Conservation (phyloP, 37 sponge, comb jelly and placozoan species). For the Spongia lamella region DNA sequence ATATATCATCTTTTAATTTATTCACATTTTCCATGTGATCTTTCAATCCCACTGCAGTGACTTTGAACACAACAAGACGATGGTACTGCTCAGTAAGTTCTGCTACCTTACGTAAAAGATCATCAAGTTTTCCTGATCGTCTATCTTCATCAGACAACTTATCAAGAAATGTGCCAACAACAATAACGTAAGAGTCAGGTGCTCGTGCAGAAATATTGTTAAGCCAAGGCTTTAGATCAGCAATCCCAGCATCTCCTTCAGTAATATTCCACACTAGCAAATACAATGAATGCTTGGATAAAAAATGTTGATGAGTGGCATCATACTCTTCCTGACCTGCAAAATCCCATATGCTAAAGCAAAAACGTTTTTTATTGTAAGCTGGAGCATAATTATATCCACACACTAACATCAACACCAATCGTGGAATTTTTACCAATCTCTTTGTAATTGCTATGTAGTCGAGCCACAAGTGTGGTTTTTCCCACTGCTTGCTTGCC, state of each 20-base stretch:
- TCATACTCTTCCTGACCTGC: slow-evolving; percentile 95
- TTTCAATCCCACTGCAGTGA: slow-evolving; percentile 60
- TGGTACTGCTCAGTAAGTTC: slow-evolving; percentile 45
- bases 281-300: slow-evolving; percentile 87
- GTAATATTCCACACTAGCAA: slow-evolving; percentile 83
- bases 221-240: slow-evolving; percentile 90
- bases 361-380: slow-evolving; percentile 42
- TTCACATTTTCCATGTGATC: slow-evolving; percentile 62
- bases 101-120: slow-evolving; percentile 50
- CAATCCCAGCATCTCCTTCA: slow-evolving; percentile 68
- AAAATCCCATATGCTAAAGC: slow-evolving; percentile 96
- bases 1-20: slow-evolving; percentile 77
- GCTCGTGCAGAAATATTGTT: slow-evolving; percentile 87
- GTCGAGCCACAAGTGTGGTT: slow-evolving; percentile 83
- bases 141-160: slow-evolving; percentile 62
- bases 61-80: slow-evolving; percentile 60
- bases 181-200: slow-evolving; percentile 74
- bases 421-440: slow-evolving; percentile 87
- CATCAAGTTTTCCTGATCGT: slow-evolving; percentile 28
- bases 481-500: slow-evolving; percentile 85
- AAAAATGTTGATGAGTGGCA: slow-evolving; percentile 94
- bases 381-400: slow-evolving; percentile 58
- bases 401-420: slow-evolving; percentile 88
- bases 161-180: slow-evolving; percentile 87
- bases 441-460: slow-evolving; percentile 73